Evolutionary conservation across 2,797 vertebrate genomes (phyloP).

Genomic region (Alauda arvensis): DNA sequence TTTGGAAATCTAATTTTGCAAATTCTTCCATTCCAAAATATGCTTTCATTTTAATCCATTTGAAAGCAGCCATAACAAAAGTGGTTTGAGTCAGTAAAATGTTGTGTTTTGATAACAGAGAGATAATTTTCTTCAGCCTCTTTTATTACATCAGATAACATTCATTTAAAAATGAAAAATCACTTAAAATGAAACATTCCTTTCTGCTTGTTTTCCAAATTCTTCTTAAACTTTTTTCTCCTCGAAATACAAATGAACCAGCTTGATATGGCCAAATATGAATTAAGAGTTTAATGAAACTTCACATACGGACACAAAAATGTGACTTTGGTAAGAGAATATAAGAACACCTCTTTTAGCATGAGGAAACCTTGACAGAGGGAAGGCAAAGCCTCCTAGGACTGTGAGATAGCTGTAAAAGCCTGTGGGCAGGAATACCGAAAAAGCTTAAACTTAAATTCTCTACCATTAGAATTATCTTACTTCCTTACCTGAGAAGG

Average conservation of each 20-base stretch:
- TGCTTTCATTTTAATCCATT: constrained; percentile 24
- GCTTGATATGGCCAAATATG: neutral
- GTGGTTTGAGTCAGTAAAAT: constrained; percentile 18
- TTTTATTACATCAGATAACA: constrained; percentile 46
- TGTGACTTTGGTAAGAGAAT: neutral
- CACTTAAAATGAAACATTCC: constrained; percentile 41
- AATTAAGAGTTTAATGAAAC: neutral
- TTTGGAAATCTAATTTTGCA: constrained; percentile 30
- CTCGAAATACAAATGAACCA: neutral
- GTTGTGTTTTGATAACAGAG: constrained; percentile 45
- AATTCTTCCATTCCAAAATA: constrained; percentile 20
- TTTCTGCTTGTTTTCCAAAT: constrained; percentile 8
- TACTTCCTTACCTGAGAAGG: neutral
- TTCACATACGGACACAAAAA: neutral
- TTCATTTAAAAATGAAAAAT: constrained; percentile 35
- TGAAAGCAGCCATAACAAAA: constrained; percentile 51
- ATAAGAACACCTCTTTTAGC: neutral
- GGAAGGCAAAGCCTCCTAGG: neutral
- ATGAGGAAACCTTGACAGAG: neutral
- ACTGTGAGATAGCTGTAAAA: neutral
- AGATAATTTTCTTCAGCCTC: constrained; percentile 35
- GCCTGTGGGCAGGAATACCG: neutral
- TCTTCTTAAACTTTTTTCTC: neutral
- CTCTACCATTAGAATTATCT: neutral
- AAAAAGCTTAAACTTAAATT: neutral